These are phyloP conservation scores for Myathropa florea DNA, from an alignment of 2,888 invertebrate species.

Conservation along the genomic window DNA sequence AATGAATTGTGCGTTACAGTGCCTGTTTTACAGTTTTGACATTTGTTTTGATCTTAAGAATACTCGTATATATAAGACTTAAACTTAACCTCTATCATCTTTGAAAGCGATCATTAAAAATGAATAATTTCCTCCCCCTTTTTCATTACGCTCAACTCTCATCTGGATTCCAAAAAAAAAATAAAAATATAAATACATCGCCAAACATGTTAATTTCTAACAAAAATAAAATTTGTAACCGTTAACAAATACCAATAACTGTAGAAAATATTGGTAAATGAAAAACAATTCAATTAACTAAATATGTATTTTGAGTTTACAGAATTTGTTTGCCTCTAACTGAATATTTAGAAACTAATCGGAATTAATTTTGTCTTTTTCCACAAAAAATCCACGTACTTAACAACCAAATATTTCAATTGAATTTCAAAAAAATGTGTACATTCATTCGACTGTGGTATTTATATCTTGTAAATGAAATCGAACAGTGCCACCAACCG, in stretches of 20 bases:
- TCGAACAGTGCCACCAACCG: slow-evolving; percentile 88
- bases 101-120: slow-evolving; percentile 71
- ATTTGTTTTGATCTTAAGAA: slow-evolving; percentile 11
- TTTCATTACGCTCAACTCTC: slow-evolving; percentile 70
- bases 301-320: slow-evolving; percentile 25
- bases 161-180: slow-evolving; percentile 70
- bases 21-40: slow-evolving; percentile 55
- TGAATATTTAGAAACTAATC: slow-evolving; percentile 53
- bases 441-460: slow-evolving; percentile 13
- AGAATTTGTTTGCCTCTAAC: slow-evolving; percentile 1
- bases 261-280: slow-evolving; percentile 79
- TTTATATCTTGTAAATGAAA: slow-evolving; percentile 11
- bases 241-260: slow-evolving; percentile 68
- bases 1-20: slow-evolving; percentile 6
- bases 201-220: slow-evolving; percentile 72
- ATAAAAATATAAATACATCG: slow-evolving; percentile 73
- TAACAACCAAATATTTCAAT: slow-evolving; percentile 22
- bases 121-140: slow-evolving; percentile 70
- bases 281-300: slow-evolving; percentile 53
- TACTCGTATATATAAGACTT: slow-evolving; percentile 17
- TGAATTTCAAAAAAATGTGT: neutral
- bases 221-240: slow-evolving; percentile 59
- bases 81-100: slow-evolving; percentile 60
- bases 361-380: slow-evolving; percentile 65
- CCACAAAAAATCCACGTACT: slow-evolving; percentile 44